Base-by-base conservation (phyloP, 2,113 vertebrate species). In the Glaucomys volans region DNA sequence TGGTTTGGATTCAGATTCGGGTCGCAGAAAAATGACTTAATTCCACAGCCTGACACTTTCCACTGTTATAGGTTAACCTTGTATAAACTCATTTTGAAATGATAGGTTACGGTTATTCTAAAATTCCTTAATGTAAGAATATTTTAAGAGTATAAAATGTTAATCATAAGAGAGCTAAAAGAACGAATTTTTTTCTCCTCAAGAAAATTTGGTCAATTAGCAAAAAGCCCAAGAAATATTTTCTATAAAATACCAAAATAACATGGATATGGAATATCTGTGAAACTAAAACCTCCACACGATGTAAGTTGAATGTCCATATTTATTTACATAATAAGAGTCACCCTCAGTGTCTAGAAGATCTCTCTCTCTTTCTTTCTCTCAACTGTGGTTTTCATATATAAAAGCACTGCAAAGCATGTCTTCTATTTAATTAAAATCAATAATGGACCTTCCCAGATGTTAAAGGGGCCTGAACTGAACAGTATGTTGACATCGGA, bases 361-460 rank as follows among this genome's bases (percentile, higher is more conserved):
- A 99, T 91, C 98, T 95, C 98, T 98, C 97, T 97, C 20, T 85
- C 64, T 67, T 74, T 97, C 97, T 97, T 87, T 83, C 5, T 24
- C 3, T 47, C 44, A 1, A 97, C 95, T 71, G 80, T 96, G 98
- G 98, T 98, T 98, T 98, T 98, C 97, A 98, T 97, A 93, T 98
- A 97, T 97, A 97, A 95, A n/a, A 98, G 99, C 98, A 98, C 97
- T 98, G 98, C 98, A 97, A 98, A 97, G 98, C 97, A 79, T 99
- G 97, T 98, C 98, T 99, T 99, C 99, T 98, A 98, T 98, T 99
- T 99, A 99, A 99, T 99, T 99, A 99, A 99, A 99, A 99, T 98
- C 99, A 99, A 98, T 97, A 98, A 98, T 98, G 95, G 97, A 97
- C 97, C 98, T 98, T 97, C 97, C 97, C 99, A 99, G 99, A 99